A percentile compares a stretch with the other conserved stretches of the same genome.
Conservation (phyloP, 2,888 invertebrate species). For the Ormyrus nitidulus region DNA sequence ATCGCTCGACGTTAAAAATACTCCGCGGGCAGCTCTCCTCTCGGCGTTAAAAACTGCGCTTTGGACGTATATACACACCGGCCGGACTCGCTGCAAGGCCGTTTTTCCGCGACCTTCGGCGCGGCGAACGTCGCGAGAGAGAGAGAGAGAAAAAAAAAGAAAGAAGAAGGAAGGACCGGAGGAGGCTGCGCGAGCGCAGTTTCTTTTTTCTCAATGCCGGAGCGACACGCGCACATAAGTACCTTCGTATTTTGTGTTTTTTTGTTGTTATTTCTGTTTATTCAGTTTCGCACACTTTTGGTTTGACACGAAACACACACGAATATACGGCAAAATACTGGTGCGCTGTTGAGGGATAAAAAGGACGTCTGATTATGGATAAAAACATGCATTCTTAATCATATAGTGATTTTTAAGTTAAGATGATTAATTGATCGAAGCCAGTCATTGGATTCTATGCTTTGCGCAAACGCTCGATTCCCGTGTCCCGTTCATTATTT, state of each 20-base stretch:
- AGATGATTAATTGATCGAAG: conserved; percentile 38
- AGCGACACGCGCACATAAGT: conserved; percentile 10
- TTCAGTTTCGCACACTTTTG: neutral
- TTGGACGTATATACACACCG: conserved; percentile 50
- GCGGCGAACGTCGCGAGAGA: conserved; percentile 56
- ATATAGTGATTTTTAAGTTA: conserved; percentile 30
- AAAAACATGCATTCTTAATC: conserved; percentile 20
- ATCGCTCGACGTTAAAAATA: neutral
- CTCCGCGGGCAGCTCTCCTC: neutral
- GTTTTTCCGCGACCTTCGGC: conserved; percentile 61
- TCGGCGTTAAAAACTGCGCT: conserved; percentile 32
- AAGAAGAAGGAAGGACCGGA: conserved; percentile 19
- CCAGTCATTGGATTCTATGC: conserved; percentile 68
- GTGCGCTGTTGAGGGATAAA: conserved; percentile 47
- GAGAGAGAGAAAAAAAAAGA: conserved; percentile 26
- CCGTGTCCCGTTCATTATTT: conserved; percentile 57
- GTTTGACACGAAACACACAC: conserved; percentile 30
- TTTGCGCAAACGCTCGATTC: conserved; percentile 60
- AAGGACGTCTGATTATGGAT: conserved; percentile 63
- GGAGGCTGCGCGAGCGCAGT: conserved; percentile 5
- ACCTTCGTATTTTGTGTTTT: neutral
- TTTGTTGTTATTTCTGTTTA: neutral
- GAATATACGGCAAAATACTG: conserved; percentile 46
- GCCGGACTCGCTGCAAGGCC: conserved; percentile 55
- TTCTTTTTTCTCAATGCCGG: conserved; percentile 48